Evolutionary conservation across 2,797 vertebrate species (phyloP), one percentile per base, ranked within the genome.

Genomic region (Micrastur ruficollis): DNA sequence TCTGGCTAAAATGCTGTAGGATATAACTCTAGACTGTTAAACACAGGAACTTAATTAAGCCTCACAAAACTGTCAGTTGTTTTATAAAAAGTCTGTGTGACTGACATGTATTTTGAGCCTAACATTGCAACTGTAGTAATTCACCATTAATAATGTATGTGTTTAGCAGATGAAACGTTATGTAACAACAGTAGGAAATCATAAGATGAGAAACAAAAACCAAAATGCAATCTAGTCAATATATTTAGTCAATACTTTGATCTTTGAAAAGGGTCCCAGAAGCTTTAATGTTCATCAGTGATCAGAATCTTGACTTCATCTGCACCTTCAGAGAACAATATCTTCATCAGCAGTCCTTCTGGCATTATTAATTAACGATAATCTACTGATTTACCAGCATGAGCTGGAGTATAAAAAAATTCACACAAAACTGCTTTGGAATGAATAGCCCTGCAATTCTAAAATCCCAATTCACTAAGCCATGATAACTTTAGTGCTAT

Each of bases 391-490:
- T 90, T 95, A 95, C 59, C 22, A 93, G 65, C 67, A 87, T 32
- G 59, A 92, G 63, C 71, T 89, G 49, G 44, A 84, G 81, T 71
- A 71, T 44, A 92, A 78, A 74, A 53, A n/a, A 92, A 95, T 90
- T 93, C n/a, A 68, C 56, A 89, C 29, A 81, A 89, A 97, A 96
- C 59, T 92, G 92, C 92, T 89, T 87, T 94, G 68, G 74, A 95
- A 97, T 96, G 53, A 97, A 97, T 95, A 95, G 81, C 38, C 83
- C 50, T 89, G 86, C 84, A 95, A 67, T 97, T 97, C 40, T 85
- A 89, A 95, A 97, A 82, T 93, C 96, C 95, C 94, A 97, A 40
- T 91, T 81, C 90, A 93, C 92, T 83, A 74, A 90, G 52, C 56
- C 61, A 47, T 50, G 56, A 22, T 71, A 97, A 93, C 95, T 96